Evolutionary conservation across 2,888 invertebrate species (phyloP).

Genomic region (Eupithecia pulchellata): DNA sequence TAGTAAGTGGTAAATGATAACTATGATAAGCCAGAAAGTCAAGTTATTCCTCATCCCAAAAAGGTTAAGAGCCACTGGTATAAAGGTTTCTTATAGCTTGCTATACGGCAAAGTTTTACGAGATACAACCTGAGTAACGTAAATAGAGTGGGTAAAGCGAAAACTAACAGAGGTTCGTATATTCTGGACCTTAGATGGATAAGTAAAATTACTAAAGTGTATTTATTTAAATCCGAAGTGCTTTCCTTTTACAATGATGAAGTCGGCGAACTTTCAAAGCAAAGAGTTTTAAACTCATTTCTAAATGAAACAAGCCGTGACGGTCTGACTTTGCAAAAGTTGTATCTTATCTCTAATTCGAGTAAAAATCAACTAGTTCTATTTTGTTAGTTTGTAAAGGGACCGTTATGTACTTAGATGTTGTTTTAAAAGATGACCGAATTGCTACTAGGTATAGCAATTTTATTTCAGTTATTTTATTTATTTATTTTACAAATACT

Average conservation of each 20-base stretch:
- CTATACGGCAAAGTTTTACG: neutral
- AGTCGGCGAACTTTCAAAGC: neutral
- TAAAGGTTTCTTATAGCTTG: neutral
- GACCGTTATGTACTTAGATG: neutral
- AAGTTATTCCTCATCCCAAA: too few relatives aligned
- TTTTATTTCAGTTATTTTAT: neutral
- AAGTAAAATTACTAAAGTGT: conserved; percentile 3
- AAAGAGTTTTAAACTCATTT: conserved; percentile 20
- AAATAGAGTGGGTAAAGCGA: neutral
- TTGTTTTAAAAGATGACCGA: too few relatives aligned
- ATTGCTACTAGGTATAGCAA: too few relatives aligned
- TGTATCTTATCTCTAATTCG: conserved; percentile 15
- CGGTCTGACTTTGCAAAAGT: conserved; percentile 21
- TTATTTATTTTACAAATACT: neutral
- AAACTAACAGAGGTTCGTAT: neutral
- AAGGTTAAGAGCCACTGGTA: too few relatives aligned
- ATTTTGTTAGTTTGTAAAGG: conserved; percentile 2
- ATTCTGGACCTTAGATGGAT: neutral
- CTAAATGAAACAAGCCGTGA: conserved; percentile 24
- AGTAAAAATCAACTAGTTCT: conserved; percentile 6
- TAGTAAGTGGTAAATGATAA: too few relatives aligned
- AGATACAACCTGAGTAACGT: neutral
- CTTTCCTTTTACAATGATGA: conserved; percentile 5
- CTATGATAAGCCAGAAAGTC: too few relatives aligned
- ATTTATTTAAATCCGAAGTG: neutral